Evolutionary conservation across 2,113 vertebrate genomes (phyloP).

Genomic region (Struthio camelus): DNA sequence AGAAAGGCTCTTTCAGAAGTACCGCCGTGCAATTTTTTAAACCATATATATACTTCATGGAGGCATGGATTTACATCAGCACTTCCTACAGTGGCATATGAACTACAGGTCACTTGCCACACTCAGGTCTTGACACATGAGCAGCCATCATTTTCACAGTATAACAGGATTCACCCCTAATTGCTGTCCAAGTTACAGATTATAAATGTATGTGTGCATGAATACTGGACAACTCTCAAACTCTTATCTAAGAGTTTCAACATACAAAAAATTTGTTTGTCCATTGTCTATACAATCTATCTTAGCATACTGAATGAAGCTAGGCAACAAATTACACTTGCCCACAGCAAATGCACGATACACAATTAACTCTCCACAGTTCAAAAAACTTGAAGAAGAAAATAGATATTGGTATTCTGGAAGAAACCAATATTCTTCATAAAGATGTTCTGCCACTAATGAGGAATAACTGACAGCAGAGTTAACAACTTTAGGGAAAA

Average conservation of each 20-base stretch:
- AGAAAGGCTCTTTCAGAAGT: neutral
- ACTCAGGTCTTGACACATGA: neutral
- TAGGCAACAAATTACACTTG: neutral
- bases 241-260: neutral
- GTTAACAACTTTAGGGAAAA: neutral
- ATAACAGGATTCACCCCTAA: neutral
- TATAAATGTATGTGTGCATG: rapidly evolving
- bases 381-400: neutral
- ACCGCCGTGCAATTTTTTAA: neutral
- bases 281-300: neutral
- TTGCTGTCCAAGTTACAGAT: neutral
- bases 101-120: neutral
- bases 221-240: neutral
- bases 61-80: neutral
- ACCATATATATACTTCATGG: neutral
- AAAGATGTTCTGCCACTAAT: neutral
- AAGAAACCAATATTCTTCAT: neutral
- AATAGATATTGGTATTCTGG: neutral
- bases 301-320: neutral
- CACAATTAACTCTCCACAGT: neutral
- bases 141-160: neutral
- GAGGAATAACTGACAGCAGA: neutral
- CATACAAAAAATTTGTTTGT: neutral
- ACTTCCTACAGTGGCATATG: neutral
- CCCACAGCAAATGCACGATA: neutral